Conservation (phyloP, 2,113 vertebrate genomes). For the Malurus alboscapulatus region DNA sequence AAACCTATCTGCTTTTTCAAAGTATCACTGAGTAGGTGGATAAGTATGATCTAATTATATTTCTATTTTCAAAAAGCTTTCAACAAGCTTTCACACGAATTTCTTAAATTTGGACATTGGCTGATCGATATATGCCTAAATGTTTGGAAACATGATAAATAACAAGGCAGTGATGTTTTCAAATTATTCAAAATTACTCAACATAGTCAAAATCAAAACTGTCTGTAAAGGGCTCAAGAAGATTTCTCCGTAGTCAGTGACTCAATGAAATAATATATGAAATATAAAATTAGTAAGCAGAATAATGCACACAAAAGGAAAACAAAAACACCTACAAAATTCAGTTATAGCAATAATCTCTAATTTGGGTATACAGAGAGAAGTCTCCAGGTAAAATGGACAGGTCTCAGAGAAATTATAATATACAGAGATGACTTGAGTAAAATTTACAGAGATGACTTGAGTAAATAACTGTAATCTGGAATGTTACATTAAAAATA, state of each 20-base stretch:
- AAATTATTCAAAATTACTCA: neutral
- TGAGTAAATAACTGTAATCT: neutral
- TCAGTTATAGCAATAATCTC: neutral
- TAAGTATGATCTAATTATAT: neutral
- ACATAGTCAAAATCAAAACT: neutral
- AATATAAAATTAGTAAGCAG: neutral
- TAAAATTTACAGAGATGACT: neutral
- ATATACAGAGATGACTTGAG: neutral
- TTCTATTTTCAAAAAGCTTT: neutral
- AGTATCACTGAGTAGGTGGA: neutral
- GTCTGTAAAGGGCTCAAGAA: neutral
- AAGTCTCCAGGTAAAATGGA: neutral
- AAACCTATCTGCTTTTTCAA: neutral
- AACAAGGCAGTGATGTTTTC: neutral
- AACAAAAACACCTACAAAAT: neutral
- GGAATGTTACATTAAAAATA: neutral
- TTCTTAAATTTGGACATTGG: neutral
- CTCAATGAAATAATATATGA: neutral
- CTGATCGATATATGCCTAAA: neutral
- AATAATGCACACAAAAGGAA: neutral
- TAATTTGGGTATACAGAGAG: neutral
- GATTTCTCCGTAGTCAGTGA: neutral
- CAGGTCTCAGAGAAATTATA: neutral
- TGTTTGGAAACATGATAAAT: neutral
- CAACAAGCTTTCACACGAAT: neutral